phyloP scores from a whole-genome alignment of 2,113 vertebrate species.

The Capreolus pygargus region DNA sequence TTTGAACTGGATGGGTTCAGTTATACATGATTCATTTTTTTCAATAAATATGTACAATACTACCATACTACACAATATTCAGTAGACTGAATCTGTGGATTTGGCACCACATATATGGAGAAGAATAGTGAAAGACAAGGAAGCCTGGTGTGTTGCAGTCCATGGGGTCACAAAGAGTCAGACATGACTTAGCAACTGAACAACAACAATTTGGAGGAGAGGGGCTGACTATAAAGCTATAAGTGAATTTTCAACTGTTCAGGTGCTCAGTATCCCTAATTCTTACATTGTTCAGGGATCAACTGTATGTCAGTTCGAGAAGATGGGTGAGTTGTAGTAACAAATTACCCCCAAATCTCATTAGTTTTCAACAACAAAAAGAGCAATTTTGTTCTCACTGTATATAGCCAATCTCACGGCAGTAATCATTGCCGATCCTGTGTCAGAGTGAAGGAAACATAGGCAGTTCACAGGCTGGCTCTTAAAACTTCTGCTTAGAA shows the following conservation, averaged over 20 bases:
- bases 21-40: background rate
- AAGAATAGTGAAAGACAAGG: background rate
- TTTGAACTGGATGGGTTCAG: background rate
- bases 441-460: background rate
- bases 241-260: background rate
- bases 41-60: background rate
- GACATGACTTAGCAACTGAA: background rate
- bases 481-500: background rate
- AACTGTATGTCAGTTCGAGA: background rate
- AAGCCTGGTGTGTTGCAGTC: background rate
- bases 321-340: background rate
- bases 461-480: background rate
- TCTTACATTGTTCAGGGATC: background rate
- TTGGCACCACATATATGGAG: background rate
- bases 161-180: background rate
- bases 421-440: background rate
- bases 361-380: background rate
- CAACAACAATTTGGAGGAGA: background rate
- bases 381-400: background rate
- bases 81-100: background rate
- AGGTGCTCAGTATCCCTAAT: background rate
- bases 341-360: background rate
- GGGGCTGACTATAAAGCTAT: background rate
- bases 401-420: background rate
- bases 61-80: background rate